Conservation (phyloP, 2,797 vertebrate genomes). For the Phrynocephalus vlangalii region DNA sequence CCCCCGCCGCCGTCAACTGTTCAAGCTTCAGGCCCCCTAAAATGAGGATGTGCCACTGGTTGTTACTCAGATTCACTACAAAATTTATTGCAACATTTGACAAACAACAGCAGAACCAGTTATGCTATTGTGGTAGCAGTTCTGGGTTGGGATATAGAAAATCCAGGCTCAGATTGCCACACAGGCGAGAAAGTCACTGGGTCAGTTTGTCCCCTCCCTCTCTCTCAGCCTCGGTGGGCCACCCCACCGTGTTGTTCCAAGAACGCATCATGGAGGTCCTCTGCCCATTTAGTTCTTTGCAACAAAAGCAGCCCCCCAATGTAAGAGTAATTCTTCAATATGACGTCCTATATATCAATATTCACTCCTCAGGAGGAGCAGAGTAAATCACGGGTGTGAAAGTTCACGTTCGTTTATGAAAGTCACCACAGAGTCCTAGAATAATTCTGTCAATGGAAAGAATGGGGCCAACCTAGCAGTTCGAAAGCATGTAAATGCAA, state of each 20-base stretch:
- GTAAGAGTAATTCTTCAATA: neutral
- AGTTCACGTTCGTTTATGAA: neutral
- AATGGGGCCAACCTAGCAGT: too few relatives aligned
- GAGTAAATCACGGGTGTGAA: neutral
- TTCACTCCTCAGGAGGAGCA: too few relatives aligned
- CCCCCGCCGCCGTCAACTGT: too few relatives aligned
- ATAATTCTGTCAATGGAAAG: too few relatives aligned
- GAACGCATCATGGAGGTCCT: neutral
- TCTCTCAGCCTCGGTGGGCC: neutral
- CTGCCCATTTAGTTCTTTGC: neutral
- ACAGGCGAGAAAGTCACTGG: neutral
- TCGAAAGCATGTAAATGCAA: too few relatives aligned
- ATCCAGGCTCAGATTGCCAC: neutral
- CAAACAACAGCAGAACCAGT: neutral
- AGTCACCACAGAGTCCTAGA: neutral
- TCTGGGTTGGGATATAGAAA: neutral
- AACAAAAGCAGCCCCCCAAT: neutral
- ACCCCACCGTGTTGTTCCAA: neutral
- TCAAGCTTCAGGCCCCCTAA: too few relatives aligned
- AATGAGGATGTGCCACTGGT: too few relatives aligned
- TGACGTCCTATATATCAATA: too few relatives aligned
- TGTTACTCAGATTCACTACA: neutral
- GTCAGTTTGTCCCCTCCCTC: neutral
- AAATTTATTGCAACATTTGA: neutral
- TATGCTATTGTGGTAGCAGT: neutral